phyloP scores from a whole-genome alignment of 2,113 vertebrate genomes.

The Camarhynchus parvulus region DNA sequence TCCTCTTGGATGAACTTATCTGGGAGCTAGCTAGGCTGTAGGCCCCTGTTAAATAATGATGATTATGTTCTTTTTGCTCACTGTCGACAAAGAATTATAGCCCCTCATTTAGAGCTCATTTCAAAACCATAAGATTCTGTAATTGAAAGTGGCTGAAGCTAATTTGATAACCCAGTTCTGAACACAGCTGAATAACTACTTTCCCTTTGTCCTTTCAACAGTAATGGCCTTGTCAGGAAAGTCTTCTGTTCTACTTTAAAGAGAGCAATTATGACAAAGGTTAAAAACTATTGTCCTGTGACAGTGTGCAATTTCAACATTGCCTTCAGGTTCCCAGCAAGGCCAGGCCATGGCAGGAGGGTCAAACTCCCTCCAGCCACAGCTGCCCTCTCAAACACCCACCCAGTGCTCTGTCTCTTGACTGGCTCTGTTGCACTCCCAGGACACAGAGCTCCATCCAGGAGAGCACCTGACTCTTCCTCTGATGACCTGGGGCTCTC shows the following conservation, averaged over 20 bases:
- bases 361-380: neutral
- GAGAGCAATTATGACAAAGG: constrained; percentile 33
- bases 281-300: constrained; percentile 48
- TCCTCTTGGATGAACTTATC: constrained; percentile 27
- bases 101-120: constrained; percentile 68
- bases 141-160: constrained; percentile 73
- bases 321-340: neutral
- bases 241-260: constrained; percentile 57
- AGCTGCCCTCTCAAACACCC: neutral
- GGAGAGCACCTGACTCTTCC: neutral
- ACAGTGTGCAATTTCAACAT: constrained; percentile 2
- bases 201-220: constrained; percentile 68
- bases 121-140: constrained; percentile 68
- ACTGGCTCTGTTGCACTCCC: fast-evolving
- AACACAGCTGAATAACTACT: constrained; percentile 45
- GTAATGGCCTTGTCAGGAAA: constrained; percentile 61
- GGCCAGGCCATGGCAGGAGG: neutral
- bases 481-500: fast-evolving
- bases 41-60: constrained; percentile 66
- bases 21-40: constrained; percentile 31
- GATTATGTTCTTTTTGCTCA: constrained; percentile 68
- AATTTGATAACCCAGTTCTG: constrained; percentile 73
- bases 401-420: fast-evolving
- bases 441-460: neutral
- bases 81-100: constrained; percentile 66